Percentiles rank a stretch among this genome's conserved stretches.
phyloP scores from a whole-genome alignment of 2,888 invertebrate species.

The Lacanobia wlatinum region DNA sequence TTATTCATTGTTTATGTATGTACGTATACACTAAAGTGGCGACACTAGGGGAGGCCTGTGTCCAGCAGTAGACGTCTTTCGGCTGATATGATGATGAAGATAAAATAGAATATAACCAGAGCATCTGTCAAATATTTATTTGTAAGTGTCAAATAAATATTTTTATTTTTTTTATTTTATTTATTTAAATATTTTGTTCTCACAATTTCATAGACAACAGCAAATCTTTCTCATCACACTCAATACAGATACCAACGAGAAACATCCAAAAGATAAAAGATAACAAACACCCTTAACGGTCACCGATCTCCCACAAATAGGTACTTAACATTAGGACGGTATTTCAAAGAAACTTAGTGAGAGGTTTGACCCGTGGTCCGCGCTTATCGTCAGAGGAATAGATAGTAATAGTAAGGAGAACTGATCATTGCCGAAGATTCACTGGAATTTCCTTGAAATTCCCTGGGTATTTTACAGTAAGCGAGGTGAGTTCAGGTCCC shows the following conservation, averaged over 20 bases:
- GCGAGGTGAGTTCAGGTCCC: background rate
- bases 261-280: background rate
- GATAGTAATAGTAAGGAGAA: background rate
- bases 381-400: conserved; percentile 10
- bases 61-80: no score
- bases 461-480: conserved; percentile 16
- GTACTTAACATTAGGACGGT: conserved; percentile 18
- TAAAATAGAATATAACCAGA: no score
- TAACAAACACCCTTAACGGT: background rate
- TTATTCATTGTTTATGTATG: no score
- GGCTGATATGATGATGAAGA: no score
- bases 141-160: no score
- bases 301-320: conserved; percentile 21
- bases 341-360: conserved; percentile 36
- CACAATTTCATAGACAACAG: background rate
- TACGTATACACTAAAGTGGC: no score
- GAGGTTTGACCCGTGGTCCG: conserved; percentile 1
- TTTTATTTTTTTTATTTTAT: no score
- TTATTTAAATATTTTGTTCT: no score
- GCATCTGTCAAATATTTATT: no score
- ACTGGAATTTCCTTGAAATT: conserved; percentile 4
- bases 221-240: background rate
- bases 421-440: conserved; percentile 19
- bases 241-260: background rate
- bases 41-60: no score